Evolutionary conservation across 1,140 invertebrate genomes (phyloP), one percentile per base, ranked within the genome.

Genomic region (Manduca sexta): DNA sequence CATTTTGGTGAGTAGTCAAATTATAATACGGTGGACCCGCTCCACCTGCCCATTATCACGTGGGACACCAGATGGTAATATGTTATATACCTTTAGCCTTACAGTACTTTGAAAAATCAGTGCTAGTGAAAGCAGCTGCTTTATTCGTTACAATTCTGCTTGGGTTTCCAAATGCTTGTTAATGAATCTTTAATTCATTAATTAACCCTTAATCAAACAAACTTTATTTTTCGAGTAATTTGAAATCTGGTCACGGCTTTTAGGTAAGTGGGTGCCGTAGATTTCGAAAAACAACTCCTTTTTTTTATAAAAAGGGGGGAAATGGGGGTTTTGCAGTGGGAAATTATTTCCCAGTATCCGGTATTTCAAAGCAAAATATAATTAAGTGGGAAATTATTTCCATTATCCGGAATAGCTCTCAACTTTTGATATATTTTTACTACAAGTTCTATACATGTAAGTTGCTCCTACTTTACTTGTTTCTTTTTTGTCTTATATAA

Each of bases 271-370:
- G n/a, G 30, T 1, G 14, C 10, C 30, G 16, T 34, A 33, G 29
- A 45, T 45, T 45, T 10, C 29, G 30, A 45, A 45, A 38, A 45
- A 16, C 14, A 10, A 12, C 2, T 8, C 16, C 14, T 17, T 39
- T 39, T 15, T 45, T 16, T 8, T 11, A 6, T 49, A 35, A 33
- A 21, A 12, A 18, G 56, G 14, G 54, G 60, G 60, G 53, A 58
- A 68, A 59, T 44, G 55, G 56, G 37, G 52, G 47, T 64, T 68
- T 68, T 58, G 26, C 52, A 48, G 58, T 64, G 61, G 60, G 61
- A 68, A 68, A 68, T 60, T 61, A 68, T 61, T 68, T 68, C 64
- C 61, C 57, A 53, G 42, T 56, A 60, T 58, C 61, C 45, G 33
- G 43, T 52, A 55, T 40, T 16, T 8, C n/a, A 52, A 50, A 46